Conservation (phyloP, 2,113 vertebrate genomes). For the Picathartes gymnocephalus region DNA sequence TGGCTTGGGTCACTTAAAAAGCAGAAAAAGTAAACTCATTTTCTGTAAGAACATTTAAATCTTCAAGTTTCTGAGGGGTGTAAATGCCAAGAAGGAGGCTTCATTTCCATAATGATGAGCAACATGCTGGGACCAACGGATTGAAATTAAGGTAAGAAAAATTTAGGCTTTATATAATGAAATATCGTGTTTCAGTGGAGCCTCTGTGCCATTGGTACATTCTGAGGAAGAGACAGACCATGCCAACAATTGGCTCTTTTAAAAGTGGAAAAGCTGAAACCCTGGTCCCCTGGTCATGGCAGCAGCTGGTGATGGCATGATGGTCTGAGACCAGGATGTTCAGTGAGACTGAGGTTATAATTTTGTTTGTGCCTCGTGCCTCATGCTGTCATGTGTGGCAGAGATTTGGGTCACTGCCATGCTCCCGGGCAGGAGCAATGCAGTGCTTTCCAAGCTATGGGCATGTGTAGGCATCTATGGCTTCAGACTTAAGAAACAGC, state of each 20-base stretch:
- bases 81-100: background rate
- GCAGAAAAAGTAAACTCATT: background rate
- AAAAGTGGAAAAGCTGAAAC: background rate
- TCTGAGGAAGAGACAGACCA: background rate
- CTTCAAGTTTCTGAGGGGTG: background rate
- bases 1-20: background rate
- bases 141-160: background rate
- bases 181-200: background rate
- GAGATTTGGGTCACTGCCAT: background rate
- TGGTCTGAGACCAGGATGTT: background rate
- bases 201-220: background rate
- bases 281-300: background rate
- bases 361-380: background rate
- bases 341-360: background rate
- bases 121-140: background rate
- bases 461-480: fast-evolving
- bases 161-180: background rate
- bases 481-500: background rate
- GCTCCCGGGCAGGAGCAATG: fast-evolving
- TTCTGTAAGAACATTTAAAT: background rate
- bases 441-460: background rate
- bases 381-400: background rate
- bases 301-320: background rate
- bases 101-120: background rate
- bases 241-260: background rate